Evolutionary conservation across 2,113 vertebrate species (phyloP).

Genomic region (Aspiorhynchus laticeps): DNA sequence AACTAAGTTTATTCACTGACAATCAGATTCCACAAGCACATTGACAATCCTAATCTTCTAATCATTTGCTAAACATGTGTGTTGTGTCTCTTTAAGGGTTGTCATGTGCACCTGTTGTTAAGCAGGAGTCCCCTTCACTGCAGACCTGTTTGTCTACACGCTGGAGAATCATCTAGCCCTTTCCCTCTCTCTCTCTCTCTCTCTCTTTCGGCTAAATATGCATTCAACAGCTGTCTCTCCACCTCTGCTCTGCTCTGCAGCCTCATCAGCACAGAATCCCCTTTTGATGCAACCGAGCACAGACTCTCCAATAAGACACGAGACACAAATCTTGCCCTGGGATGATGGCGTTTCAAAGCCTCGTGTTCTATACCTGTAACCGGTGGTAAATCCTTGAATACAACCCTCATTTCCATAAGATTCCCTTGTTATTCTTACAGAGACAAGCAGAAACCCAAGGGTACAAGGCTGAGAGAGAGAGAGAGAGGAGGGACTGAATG

Average conservation of each 20-base stretch:
- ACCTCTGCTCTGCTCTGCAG: conserved; percentile 59
- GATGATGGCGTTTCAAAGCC: conserved; percentile 26
- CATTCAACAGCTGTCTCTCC: conserved; percentile 75
- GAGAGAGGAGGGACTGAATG: conserved; percentile 29
- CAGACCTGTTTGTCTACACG: conserved; percentile 11
- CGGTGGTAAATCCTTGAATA: neutral
- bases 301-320: conserved; percentile 40
- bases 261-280: conserved; percentile 52
- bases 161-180: conserved; percentile 33
- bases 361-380: conserved; percentile 26
- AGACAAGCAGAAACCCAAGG: conserved; percentile 60
- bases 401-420: conserved; percentile 50
- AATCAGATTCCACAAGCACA: neutral
- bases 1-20: no score
- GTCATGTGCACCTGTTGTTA: conserved; percentile 58
- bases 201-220: conserved; percentile 64
- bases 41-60: neutral
- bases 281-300: conserved; percentile 71
- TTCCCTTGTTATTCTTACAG: conserved; percentile 69
- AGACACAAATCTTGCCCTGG: conserved; percentile 23
- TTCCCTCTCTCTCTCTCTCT: conserved; percentile 49
- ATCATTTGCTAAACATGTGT: neutral
- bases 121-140: conserved; percentile 37
- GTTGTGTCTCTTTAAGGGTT: conserved; percentile 47
- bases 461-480: conserved; percentile 46